Evolutionary conservation across 2,888 invertebrate genomes (phyloP), one percentile per base, ranked within the genome.

Genomic region (Monochamus alternatus): DNA sequence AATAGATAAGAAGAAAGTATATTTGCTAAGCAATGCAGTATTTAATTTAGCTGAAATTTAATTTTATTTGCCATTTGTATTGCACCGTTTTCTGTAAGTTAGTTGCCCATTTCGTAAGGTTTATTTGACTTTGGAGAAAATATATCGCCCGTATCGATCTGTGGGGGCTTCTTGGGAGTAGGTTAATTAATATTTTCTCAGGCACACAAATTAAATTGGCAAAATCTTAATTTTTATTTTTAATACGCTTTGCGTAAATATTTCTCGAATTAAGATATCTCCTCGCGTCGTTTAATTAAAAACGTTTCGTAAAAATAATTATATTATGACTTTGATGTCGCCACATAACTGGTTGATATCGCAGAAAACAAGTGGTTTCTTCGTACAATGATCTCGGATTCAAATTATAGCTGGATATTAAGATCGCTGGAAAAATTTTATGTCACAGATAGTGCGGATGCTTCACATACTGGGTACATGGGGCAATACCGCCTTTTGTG

Each of bases 401-500:
- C 12, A 47, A 47, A 47, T 47, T 47, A 47, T 47, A 47, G 47
- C 47, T 14, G 38, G 38, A 38, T 38, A 22, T 55, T n/a, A 22
- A 22, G 55, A 55, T 55, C n/a, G n/a, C 55, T 55, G n/a, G n/a
- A 55, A 55, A 55, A 55, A 55, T n/a, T 55, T 55, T 55, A 55
- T 55, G 14, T 12, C 14, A n/a, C 55, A 14, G 55, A 55, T 55
- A 55, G 55, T 22, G 55, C 14, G 14, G 12, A 5, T 5, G 38
- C 38, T 38, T 22, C 22, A 22, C 22, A 38, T 7, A 38, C 38
- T 38, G 38, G 38, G 38, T 38, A 7, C 38, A 38, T 4, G 38
- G 2, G 7, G 38, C 4, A 38, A 5, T 38, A 5, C 38, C 38
- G 38, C 2, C 38, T 5, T 7, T 38, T 38, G 0, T 38, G 4